Percentiles rank a stretch among this genome's conserved stretches.
Conservation (phyloP, 2,888 invertebrate species). For the Sialis lutaria region DNA sequence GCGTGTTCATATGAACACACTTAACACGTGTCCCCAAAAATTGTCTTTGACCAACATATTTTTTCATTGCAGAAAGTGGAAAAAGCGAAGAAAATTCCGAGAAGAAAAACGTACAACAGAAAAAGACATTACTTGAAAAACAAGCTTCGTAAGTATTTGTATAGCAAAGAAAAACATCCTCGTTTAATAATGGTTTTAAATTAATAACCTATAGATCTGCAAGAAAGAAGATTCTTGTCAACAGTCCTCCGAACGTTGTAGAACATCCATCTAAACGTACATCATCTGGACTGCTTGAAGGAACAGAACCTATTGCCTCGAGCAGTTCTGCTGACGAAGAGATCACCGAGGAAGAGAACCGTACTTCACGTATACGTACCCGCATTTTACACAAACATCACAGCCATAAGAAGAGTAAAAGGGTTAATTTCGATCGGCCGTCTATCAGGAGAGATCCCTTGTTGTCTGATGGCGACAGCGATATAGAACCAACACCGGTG, state of each 20-base stretch:
- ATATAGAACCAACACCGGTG: conserved; percentile 16
- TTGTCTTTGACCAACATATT: no score
- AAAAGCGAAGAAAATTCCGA: conserved; percentile 12
- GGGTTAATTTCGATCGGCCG: not conserved
- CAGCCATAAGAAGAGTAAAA: conserved; percentile 27
- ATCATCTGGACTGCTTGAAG: conserved; percentile 28
- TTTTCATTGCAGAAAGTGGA: conserved; percentile 4
- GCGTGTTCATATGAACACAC: no score
- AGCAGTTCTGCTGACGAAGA: conserved; percentile 24
- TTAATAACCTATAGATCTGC: conserved; percentile 15
- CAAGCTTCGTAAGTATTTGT: conserved; percentile 11
- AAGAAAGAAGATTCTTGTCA: conserved; percentile 31
- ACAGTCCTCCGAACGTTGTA: conserved; percentile 22
- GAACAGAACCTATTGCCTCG: conserved; percentile 30
- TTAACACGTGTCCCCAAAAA: no score
- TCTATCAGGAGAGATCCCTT: not conserved
- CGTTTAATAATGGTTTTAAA: not conserved
- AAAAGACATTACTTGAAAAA: conserved; percentile 10
- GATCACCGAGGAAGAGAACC: conserved; percentile 7
- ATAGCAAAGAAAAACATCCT: not conserved
- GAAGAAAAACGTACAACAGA: conserved; percentile 9
- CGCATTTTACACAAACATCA: conserved; percentile 47
- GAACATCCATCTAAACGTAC: conserved; percentile 13
- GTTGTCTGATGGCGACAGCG: conserved; percentile 23
- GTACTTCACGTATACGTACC: conserved; percentile 23